These are phyloP conservation scores for Caenorhabditis sp. DNA, from an alignment of 2,888 invertebrate species.

Conservation along the genomic window DNA sequence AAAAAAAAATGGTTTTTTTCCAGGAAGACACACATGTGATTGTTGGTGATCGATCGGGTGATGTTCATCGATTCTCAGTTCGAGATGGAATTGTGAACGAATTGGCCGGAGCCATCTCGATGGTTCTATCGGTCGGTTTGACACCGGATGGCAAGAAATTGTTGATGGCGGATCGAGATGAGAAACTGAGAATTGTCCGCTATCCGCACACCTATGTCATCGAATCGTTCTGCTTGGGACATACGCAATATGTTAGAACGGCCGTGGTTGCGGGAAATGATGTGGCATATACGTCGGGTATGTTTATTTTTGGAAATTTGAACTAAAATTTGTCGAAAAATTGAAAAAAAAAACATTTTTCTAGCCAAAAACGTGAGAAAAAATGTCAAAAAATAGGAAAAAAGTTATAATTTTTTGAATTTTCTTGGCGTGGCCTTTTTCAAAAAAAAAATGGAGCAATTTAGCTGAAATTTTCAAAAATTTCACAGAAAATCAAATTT, in stretches of 20 bases:
- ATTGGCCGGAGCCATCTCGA: slow-evolving; percentile 54
- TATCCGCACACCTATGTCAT: slow-evolving; percentile 56
- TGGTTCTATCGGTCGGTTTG: slow-evolving; percentile 55
- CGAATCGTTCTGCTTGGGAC: slow-evolving; percentile 52
- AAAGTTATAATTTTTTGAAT: too few relatives aligned
- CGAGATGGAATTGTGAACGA: slow-evolving; percentile 13
- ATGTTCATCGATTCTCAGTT: slow-evolving; percentile 41
- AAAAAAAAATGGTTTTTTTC: neutral
- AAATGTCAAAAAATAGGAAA: too few relatives aligned
- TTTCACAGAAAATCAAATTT: too few relatives aligned
- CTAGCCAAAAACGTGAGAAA: too few relatives aligned
- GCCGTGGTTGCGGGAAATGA: slow-evolving; percentile 18
- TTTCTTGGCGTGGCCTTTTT: too few relatives aligned
- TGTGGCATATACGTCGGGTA: slow-evolving; percentile 39
- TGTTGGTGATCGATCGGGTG: slow-evolving; percentile 52
- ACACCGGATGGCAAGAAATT: slow-evolving; percentile 40
- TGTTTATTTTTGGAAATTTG: too few relatives aligned
- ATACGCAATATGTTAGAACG: slow-evolving; percentile 45
- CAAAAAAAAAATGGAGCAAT: too few relatives aligned
- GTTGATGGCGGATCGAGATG: slow-evolving; percentile 58
- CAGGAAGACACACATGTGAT: slow-evolving; percentile 26
- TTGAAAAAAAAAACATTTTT: too few relatives aligned
- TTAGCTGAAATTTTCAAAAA: too few relatives aligned
- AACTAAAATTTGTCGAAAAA: too few relatives aligned
- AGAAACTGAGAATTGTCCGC: slow-evolving; percentile 56